These are phyloP conservation scores for Halichondria panicea DNA, from an alignment of 37 sponge, comb jelly and placozoan species.

Conservation along the genomic window DNA sequence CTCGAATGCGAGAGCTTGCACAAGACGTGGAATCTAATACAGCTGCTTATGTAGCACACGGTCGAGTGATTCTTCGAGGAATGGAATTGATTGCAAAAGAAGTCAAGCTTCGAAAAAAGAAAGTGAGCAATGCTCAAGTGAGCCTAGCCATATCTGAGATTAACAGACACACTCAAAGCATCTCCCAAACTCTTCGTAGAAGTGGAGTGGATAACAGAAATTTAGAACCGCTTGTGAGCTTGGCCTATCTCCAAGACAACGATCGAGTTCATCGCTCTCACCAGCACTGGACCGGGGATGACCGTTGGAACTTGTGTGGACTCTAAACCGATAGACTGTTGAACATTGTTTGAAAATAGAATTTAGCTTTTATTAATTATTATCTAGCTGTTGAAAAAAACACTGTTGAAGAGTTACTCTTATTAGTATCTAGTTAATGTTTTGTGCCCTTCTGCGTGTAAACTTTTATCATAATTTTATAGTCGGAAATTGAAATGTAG, in stretches of 20 bases:
- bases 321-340: slow-evolving; percentile 3
- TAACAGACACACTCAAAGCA: not conserved
- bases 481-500: too few species aligned
- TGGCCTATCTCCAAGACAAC: slow-evolving; percentile 21
- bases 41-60: slow-evolving; percentile 31
- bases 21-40: slow-evolving; percentile 23
- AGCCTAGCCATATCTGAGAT: slow-evolving; percentile 22
- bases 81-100: slow-evolving; percentile 40
- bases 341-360: too few species aligned
- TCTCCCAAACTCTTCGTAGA: slow-evolving; percentile 14
- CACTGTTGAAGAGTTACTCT: too few species aligned
- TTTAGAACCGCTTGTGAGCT: slow-evolving; percentile 11
- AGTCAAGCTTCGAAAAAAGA: slow-evolving; percentile 41
- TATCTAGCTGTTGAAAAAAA: too few species aligned
- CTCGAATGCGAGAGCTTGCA: slow-evolving; percentile 38
- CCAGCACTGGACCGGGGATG: slow-evolving; percentile 56
- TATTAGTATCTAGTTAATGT: too few species aligned
- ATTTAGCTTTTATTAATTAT: too few species aligned
- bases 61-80: slow-evolving; percentile 24
- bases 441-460: too few species aligned
- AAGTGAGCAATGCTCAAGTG: slow-evolving; percentile 34
- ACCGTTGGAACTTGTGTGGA: slow-evolving; percentile 52
- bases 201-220: slow-evolving; percentile 38
- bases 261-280: slow-evolving; percentile 27
- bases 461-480: too few species aligned